Evolutionary conservation across 2,797 vertebrate species (phyloP), one percentile per base, ranked within the genome.

Genomic region (Cryptoblepharus egeriae): DNA sequence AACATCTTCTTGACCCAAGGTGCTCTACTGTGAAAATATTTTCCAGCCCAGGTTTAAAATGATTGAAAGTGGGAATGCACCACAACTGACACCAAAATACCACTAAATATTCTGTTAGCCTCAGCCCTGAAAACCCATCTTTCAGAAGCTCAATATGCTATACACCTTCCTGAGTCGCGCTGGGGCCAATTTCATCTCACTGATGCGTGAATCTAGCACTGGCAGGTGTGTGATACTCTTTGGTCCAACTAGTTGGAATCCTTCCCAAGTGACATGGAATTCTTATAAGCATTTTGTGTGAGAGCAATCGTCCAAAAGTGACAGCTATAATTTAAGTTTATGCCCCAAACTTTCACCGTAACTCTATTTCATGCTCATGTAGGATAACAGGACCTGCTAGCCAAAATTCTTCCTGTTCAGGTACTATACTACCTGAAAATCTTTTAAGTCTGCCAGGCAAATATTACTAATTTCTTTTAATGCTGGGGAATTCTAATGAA

Each of bases 211-310:
- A 84, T 79, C 87, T 85, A 37, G 32, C 28, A 79, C 77, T 84
- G 82, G 82, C 82, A 79, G 81, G 82, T 79, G 90, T 83, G 82
- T 88, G 90, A 90, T 91, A 83, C 84, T 91, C 82, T 71, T 52
- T 24, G 89, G 90, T 86, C 88, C 82, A 89, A 93, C 89, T 88
- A 75, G 35, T 85, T 92, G 92, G 93, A 91, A 87, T 84, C 32
- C 0, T 87, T 93, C 90, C 91, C 87, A 88, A 89, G 87, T 60
- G 0, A 86, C 87, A 73, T 81, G 82, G 88, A 80, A 92, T 89
- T 76, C 89, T 79, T 89, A 85, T 76, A 88, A 90, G 88, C 77
- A 80, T 86, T 76, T 22, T 0, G 87, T 79, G 78, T 81, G 88
- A 86, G 3, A 1, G 76, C 61, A 85, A 88, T 88, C 85, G 86